These are phyloP conservation scores for Chloropsis cyanopogon DNA, from an alignment of 2,113 vertebrate species.

Conservation along the genomic window DNA sequence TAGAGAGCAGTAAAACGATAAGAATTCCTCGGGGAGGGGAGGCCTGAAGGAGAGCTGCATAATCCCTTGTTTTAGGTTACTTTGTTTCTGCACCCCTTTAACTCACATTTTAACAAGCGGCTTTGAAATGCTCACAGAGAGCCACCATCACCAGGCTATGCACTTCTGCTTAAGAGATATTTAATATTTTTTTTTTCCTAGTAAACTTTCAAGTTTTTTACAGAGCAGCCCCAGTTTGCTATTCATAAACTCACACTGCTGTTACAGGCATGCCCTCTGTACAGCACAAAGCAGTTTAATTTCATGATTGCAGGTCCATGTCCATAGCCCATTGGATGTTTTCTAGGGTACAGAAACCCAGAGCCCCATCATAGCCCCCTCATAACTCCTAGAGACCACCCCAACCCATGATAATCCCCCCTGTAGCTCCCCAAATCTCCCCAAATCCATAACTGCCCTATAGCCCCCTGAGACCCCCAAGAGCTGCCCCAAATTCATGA, in stretches of 20 bases:
- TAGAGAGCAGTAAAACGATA: accelerated
- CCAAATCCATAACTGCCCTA: background rate
- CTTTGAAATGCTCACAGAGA: background rate
- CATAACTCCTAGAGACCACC: background rate
- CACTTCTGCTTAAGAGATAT: background rate
- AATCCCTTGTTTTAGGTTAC: background rate
- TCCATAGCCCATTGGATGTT: background rate
- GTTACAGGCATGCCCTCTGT: background rate
- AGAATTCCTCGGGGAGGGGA: background rate
- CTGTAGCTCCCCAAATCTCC: background rate
- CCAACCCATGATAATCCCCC: no score
- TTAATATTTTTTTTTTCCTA: background rate
- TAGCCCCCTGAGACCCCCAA: background rate
- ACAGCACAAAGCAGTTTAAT: background rate
- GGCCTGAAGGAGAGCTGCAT: background rate
- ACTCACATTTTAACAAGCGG: background rate
- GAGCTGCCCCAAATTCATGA: background rate
- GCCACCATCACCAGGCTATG: background rate
- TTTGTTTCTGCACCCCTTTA: background rate
- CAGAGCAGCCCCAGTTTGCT: background rate
- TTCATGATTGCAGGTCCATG: background rate
- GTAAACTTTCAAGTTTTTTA: background rate
- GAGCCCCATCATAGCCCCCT: no score
- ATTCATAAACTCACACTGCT: background rate
- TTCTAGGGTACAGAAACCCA: background rate